Evolutionary conservation across 2,888 invertebrate species (phyloP).

Genomic region (Nephrotoma appendiculata): DNA sequence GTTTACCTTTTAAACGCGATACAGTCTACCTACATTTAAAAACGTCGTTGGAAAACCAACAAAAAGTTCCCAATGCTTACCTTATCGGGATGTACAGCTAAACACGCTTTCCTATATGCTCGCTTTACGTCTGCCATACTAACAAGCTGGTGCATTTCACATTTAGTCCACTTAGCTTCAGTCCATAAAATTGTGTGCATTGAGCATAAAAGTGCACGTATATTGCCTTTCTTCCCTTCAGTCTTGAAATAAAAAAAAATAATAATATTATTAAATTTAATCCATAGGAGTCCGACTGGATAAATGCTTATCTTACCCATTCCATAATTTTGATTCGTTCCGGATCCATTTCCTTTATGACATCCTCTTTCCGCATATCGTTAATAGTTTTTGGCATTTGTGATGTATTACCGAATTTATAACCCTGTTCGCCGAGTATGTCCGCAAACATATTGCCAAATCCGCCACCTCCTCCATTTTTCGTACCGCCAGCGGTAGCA

Average conservation of each 20-base stretch:
- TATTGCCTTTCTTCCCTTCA: constrained; percentile 92
- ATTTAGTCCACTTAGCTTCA: constrained; percentile 82
- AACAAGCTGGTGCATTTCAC: constrained; percentile 91
- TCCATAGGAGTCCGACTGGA: background rate
- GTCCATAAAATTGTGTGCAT: constrained; percentile 89
- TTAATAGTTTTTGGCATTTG: constrained; percentile 78
- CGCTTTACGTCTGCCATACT: constrained; percentile 89
- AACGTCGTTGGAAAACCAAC: constrained; percentile 12
- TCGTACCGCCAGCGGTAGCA: background rate
- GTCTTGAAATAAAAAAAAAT: constrained; percentile 38
- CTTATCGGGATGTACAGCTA: constrained; percentile 98
- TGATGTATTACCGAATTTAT: constrained; percentile 60
- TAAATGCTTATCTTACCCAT: constrained; percentile 43
- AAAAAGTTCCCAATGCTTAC: constrained; percentile 34
- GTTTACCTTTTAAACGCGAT: no score
- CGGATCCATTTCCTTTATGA: constrained; percentile 81
- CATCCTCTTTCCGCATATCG: constrained; percentile 79
- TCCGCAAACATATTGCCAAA: constrained; percentile 71
- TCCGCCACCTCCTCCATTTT: constrained; percentile 15
- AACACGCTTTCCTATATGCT: constrained; percentile 85
- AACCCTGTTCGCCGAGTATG: constrained; percentile 78
- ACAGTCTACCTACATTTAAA: no score
- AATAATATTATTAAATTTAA: background rate
- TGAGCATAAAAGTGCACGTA: constrained; percentile 87
- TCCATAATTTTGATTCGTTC: constrained; percentile 70